Conservation (phyloP, 2,113 vertebrate species). For the Mungos mungo region DNA sequence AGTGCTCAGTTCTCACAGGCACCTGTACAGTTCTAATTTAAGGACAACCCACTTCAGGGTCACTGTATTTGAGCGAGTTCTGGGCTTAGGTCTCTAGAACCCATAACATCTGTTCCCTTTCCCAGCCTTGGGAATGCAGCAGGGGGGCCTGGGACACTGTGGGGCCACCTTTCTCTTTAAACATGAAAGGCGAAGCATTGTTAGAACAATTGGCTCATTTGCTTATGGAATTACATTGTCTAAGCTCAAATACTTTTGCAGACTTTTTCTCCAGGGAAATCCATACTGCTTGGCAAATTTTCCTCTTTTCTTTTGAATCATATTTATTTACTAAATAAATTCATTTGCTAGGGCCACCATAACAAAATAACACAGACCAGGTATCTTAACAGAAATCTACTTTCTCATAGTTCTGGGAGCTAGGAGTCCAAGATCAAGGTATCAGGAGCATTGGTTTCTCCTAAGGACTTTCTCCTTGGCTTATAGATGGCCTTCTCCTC, state of each 20-base stretch:
- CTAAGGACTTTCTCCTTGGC: neutral
- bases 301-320: neutral
- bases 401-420: neutral
- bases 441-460: neutral
- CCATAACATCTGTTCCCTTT: neutral
- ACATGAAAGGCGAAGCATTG: neutral
- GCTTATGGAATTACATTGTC: rapidly evolving
- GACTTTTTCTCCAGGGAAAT: neutral
- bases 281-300: neutral
- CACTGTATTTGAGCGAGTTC: neutral
- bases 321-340: neutral
- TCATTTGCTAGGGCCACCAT: neutral
- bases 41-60: neutral
- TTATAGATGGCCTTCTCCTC: neutral
- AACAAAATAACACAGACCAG: neutral
- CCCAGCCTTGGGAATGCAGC: neutral
- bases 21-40: neutral
- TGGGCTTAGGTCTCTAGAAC: neutral
- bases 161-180: neutral
- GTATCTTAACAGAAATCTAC: neutral
- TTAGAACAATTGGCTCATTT: neutral
- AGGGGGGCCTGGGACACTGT: too few relatives aligned
- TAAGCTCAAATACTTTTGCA: neutral
- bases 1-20: neutral
- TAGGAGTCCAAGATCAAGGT: neutral